Conservation (phyloP, 2,888 invertebrate genomes). For the Pristionchus arcanus region DNA sequence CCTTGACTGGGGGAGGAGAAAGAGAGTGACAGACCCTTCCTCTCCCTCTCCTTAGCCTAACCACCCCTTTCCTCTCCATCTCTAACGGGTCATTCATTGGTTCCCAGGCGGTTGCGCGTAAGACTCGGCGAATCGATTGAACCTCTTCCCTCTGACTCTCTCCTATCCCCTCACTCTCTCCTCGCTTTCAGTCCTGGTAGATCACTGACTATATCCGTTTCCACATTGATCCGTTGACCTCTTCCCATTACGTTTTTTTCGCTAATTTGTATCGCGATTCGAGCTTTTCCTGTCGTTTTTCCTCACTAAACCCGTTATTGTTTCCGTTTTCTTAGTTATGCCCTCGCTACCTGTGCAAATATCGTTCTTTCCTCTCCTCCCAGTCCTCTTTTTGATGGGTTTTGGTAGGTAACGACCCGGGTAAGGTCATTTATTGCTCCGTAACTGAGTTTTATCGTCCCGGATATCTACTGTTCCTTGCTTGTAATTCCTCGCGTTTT, state of each 20-base stretch:
- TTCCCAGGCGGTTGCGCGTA: conserved; percentile 24
- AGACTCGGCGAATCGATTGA: conserved; percentile 9
- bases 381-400: neutral
- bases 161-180: neutral
- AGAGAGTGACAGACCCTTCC: conserved; percentile 27
- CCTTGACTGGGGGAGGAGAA: neutral
- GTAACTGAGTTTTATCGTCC: neutral
- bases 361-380: neutral
- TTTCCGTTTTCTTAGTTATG: neutral
- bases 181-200: neutral
- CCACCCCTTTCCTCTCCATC: neutral
- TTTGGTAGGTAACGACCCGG: neutral
- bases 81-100: conserved; percentile 37
- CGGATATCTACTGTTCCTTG: neutral
- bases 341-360: conserved; percentile 1
- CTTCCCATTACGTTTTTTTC: neutral
- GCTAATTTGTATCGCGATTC: neutral
- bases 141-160: neutral
- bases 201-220: neutral
- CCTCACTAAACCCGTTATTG: neutral
- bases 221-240: neutral
- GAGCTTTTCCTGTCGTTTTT: neutral
- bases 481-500: neutral
- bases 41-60: conserved; percentile 9
- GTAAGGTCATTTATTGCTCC: neutral